Evolutionary conservation across 2,113 vertebrate species (phyloP), one percentile per base, ranked within the genome.

Genomic region (Polypterus bichir): DNA sequence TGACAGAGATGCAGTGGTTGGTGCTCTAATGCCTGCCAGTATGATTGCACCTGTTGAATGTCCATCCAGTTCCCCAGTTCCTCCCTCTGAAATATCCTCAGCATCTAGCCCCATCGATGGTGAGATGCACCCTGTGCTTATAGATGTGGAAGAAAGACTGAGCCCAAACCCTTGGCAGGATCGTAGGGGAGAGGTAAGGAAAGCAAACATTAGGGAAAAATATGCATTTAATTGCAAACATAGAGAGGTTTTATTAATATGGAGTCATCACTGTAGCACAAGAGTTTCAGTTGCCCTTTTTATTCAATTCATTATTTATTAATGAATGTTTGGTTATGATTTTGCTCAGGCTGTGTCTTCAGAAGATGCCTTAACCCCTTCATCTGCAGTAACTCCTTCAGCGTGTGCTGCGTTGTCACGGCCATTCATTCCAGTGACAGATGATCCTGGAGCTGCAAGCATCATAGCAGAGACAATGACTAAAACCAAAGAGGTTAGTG

Each of bases 401-500:
- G 86, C 93, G 64, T 81, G 88, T 11, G 85, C 92, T 3, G 87
- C 91, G 8, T 94, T 94, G 7, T 92, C 92, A 0, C 90, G 96
- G 46, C 96, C 95, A 11, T 99, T 99, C 72, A 98, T 99, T 71
- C 96, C 96, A 0, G 94, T 99, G 68, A 99, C 94, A 0, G 96
- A 99, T 70, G 96, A 99, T 74, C 96, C 92, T 0, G 93, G 96
- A 71, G 96, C 96, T 44, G 95, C 95, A 69, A 98, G 93, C 82
- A 99, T 98, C 75, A 98, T 99, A 60, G 96, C 96, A 7, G 96
- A 99, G 74, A 99, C 95, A 63, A 98, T 99, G 96, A 94, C 95
- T 54, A 97, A 99, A 82, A 94, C 94, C 52, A 97, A 97, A 87
- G 95, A 94, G 83, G 82, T 84, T 27, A 77, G 84, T 75, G 3